Conservation (phyloP, 1,140 invertebrate genomes). For the Dendroctonus valens region DNA sequence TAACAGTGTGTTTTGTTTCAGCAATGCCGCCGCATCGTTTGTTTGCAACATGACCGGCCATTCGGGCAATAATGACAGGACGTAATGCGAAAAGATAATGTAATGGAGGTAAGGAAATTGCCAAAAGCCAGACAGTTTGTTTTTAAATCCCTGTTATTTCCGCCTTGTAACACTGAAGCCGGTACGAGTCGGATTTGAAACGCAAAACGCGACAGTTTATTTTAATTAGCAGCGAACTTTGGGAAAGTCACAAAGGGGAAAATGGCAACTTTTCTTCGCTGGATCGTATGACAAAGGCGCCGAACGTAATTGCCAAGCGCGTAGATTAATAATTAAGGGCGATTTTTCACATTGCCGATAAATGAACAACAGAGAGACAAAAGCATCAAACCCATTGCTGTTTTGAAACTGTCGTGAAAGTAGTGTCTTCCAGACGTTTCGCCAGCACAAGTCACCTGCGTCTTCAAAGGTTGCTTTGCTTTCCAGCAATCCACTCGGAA, state of each 20-base stretch:
- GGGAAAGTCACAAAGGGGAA: too few relatives aligned
- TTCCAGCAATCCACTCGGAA: too few relatives aligned
- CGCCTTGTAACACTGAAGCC: neutral
- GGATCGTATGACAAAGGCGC: too few relatives aligned
- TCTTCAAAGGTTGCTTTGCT: too few relatives aligned
- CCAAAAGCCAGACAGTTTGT: slow-evolving; percentile 16
- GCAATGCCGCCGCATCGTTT: slow-evolving; percentile 28
- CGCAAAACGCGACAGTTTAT: slow-evolving; percentile 9
- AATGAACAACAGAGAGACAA: neutral
- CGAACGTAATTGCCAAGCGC: too few relatives aligned
- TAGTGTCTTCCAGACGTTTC: too few relatives aligned
- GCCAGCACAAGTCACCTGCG: too few relatives aligned
- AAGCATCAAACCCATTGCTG: neutral
- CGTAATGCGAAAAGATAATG: slow-evolving; percentile 48
- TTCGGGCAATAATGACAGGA: slow-evolving; percentile 42
- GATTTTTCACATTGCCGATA: neutral
- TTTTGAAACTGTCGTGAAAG: neutral
- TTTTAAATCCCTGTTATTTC: slow-evolving; percentile 34
- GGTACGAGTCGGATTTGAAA: slow-evolving; percentile 12
- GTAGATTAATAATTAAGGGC: too few relatives aligned
- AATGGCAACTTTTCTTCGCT: too few relatives aligned
- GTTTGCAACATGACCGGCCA: slow-evolving; percentile 38
- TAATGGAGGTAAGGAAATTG: slow-evolving; percentile 47
- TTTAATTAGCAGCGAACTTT: slow-evolving; percentile 10
- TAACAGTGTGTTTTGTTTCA: slow-evolving; percentile 35